Percentiles rank a stretch among this genome's conserved stretches.
Evolutionary conservation across 2,888 invertebrate genomes (phyloP).

Genomic region (Pyrrhosoma nymphula): DNA sequence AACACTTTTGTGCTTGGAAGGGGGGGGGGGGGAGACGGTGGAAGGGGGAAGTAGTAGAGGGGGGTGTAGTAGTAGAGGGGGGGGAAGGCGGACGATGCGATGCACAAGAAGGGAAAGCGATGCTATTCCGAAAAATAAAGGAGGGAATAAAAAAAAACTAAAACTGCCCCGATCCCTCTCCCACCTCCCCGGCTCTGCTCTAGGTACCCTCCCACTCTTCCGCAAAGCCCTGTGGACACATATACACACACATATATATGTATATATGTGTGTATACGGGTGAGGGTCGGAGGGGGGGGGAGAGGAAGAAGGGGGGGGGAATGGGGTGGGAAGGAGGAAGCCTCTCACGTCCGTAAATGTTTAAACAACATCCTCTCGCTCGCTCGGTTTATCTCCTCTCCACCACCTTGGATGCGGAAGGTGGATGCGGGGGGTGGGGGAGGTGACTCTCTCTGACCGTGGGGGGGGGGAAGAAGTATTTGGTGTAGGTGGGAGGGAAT

Average conservation of each 20-base stretch:
- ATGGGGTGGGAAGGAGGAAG: too few species aligned
- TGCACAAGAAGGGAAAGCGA: not conserved
- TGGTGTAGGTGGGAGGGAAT: not conserved
- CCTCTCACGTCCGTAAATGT: not conserved
- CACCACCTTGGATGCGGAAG: slow-evolving; percentile 19
- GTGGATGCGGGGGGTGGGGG: not conserved
- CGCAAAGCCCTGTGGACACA: too few species aligned
- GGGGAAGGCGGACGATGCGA: not conserved
- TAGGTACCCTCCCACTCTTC: too few species aligned
- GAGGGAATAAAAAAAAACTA: not conserved
- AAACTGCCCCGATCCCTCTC: not conserved
- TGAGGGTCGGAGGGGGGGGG: too few species aligned
- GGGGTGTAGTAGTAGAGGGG: too few species aligned
- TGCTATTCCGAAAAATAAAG: not conserved
- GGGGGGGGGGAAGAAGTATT: not conserved
- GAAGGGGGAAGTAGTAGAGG: too few species aligned
- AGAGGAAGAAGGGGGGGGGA: not conserved
- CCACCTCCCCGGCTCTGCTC: too few species aligned
- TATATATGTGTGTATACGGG: too few species aligned
- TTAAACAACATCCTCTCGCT: slow-evolving; percentile 21
- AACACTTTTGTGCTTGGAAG: not conserved
- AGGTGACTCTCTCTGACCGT: not conserved
- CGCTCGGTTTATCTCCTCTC: slow-evolving; percentile 24
- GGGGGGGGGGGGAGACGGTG: not conserved
- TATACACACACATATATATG: too few species aligned